Evolutionary conservation across 1,140 invertebrate genomes (phyloP).

Genomic region (Drosophila punjabiensis): DNA sequence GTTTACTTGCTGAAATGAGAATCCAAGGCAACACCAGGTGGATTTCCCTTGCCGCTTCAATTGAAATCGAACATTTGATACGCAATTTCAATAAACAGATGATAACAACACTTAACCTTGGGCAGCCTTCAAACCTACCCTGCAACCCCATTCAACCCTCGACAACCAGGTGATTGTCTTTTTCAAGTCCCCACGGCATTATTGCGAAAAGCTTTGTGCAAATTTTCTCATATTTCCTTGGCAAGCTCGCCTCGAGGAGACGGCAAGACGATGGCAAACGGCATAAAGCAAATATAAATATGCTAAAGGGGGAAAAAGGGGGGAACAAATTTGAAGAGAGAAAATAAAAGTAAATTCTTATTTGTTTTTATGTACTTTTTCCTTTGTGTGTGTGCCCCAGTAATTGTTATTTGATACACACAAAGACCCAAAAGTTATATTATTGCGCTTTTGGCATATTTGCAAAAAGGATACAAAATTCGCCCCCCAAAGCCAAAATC

Average conservation of each 20-base stretch:
- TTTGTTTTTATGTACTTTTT: slow-evolving; percentile 26
- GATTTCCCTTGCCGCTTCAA: slow-evolving; percentile 19
- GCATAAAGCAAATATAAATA: slow-evolving; percentile 50
- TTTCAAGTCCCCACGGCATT: slow-evolving; percentile 41
- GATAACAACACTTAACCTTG: slow-evolving; percentile 50
- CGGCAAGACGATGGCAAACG: slow-evolving; percentile 24
- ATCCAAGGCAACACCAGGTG: slow-evolving; percentile 9
- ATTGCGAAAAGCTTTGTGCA: slow-evolving; percentile 52
- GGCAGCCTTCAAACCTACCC: background rate
- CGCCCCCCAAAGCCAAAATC: too few relatives aligned
- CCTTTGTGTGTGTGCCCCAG: background rate
- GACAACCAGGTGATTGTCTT: slow-evolving; percentile 50
- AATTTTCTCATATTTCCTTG: slow-evolving; percentile 53
- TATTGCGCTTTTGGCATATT: slow-evolving; percentile 32
- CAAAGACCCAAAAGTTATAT: slow-evolving; percentile 35
- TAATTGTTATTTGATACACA: slow-evolving; percentile 56
- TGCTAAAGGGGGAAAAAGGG: slow-evolving; percentile 13
- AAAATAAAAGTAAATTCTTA: slow-evolving; percentile 31
- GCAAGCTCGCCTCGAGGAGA: slow-evolving; percentile 28
- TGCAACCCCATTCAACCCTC: slow-evolving; percentile 17
- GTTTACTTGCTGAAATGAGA: slow-evolving; percentile 15
- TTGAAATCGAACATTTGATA: slow-evolving; percentile 45
- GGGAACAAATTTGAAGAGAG: background rate
- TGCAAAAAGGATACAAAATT: slow-evolving; percentile 16
- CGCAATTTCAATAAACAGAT: slow-evolving; percentile 57